These are phyloP conservation scores for Gymnoscelis rufifasciata DNA, from an alignment of 2,888 invertebrate species.

Conservation along the genomic window DNA sequence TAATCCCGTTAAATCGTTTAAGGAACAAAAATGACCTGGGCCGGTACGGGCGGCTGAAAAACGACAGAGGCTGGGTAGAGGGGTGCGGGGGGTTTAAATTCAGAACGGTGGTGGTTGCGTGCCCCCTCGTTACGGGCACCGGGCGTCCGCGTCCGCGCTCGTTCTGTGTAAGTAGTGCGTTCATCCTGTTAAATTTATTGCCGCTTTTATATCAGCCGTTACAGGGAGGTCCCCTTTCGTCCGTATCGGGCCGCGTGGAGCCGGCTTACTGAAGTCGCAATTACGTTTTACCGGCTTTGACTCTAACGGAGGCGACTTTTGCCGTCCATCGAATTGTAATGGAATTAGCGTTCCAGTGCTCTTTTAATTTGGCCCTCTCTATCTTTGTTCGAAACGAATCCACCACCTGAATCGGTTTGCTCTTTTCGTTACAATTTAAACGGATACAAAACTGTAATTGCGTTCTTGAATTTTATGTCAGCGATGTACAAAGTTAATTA, in stretches of 20 bases:
- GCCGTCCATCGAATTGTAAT: slow-evolving; percentile 78
- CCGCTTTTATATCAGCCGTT: slow-evolving; percentile 78
- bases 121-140: slow-evolving; percentile 68
- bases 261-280: slow-evolving; percentile 77
- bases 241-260: slow-evolving; percentile 73
- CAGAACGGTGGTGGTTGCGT: slow-evolving; percentile 55
- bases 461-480: slow-evolving; percentile 16
- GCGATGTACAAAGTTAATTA: slow-evolving; percentile 14
- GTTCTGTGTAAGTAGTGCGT: slow-evolving; percentile 76
- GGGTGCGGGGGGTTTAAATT: slow-evolving; percentile 43
- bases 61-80: slow-evolving; percentile 32
- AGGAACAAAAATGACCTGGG: slow-evolving; percentile 42
- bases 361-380: slow-evolving; percentile 71
- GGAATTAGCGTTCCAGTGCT: slow-evolving; percentile 74
- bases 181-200: slow-evolving; percentile 79
- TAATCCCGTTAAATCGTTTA: slow-evolving; percentile 41
- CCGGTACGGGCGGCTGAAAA: slow-evolving; percentile 35
- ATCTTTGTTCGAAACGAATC: slow-evolving; percentile 66
- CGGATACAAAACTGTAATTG: slow-evolving; percentile 27
- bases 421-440: slow-evolving; percentile 32
- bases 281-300: slow-evolving; percentile 78
- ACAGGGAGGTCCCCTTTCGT: slow-evolving; percentile 74
- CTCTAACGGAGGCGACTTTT: slow-evolving; percentile 72
- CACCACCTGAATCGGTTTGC: slow-evolving; percentile 42
- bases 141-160: slow-evolving; percentile 56